These are phyloP conservation scores for Trichonephila clavipes DNA, from an alignment of 1,140 invertebrate genomes.

Conservation along the genomic window DNA sequence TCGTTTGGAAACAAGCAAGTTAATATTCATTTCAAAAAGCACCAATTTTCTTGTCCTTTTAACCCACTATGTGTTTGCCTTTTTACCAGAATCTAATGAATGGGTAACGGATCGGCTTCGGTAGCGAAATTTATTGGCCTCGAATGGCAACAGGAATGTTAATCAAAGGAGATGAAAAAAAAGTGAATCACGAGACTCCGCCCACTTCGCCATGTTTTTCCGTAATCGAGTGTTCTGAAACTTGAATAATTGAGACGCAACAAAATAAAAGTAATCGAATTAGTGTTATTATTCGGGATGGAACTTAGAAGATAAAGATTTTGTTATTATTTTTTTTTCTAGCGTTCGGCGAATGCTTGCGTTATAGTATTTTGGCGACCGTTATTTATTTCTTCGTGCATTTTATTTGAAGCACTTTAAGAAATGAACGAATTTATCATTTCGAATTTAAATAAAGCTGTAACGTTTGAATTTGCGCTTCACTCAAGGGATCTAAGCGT, in stretches of 20 bases:
- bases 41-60: conserved; percentile 62
- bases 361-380: conserved; percentile 28
- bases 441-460: conserved; percentile 21
- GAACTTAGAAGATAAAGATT: conserved; percentile 8
- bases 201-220: conserved; percentile 63
- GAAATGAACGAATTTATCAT: conserved; percentile 43
- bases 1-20: conserved; percentile 9
- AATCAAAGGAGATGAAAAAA: conserved; percentile 58
- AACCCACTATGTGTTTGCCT: conserved; percentile 54
- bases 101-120: conserved; percentile 37
- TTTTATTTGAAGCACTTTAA: conserved; percentile 55
- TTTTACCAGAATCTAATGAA: conserved; percentile 40
- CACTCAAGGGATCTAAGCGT: conserved; percentile 14
- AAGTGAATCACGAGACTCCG: neutral
- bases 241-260: conserved; percentile 58
- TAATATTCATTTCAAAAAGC: neutral
- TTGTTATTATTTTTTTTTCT: conserved; percentile 1
- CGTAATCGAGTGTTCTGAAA: conserved; percentile 57
- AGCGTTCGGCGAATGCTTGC: neutral
- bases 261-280: conserved; percentile 71
- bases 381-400: conserved; percentile 65
- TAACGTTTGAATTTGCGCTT: neutral
- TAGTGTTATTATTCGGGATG: conserved; percentile 56
- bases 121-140: conserved; percentile 66
- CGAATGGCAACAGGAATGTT: conserved; percentile 62